Conservation (phyloP, 2,797 vertebrate genomes). For the Coregonus sp. region DNA sequence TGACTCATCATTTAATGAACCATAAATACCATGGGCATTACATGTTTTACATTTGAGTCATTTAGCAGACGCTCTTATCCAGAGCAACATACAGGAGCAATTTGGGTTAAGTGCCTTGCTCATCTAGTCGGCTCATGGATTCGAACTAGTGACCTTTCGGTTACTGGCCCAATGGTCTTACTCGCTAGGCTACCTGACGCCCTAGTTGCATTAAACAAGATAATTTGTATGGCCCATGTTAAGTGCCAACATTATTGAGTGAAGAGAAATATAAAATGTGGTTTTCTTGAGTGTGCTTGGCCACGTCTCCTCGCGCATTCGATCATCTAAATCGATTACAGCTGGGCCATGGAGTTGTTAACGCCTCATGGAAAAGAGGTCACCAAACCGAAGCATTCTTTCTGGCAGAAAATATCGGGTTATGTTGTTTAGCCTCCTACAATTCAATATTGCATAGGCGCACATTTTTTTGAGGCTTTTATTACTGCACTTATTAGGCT, state of each 20-base stretch:
- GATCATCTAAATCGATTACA: constrained; percentile 3
- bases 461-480: background rate
- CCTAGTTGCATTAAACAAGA: no score
- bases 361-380: background rate
- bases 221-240: background rate
- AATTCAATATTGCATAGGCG: background rate
- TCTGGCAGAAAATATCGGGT: background rate
- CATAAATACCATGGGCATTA: background rate
- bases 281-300: no score
- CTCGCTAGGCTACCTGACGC: no score
- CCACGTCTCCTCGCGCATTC: background rate
- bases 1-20: constrained; percentile 11
- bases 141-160: no score
- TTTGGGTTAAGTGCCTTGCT: no score
- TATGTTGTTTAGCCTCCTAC: background rate
- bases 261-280: background rate
- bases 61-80: no score
- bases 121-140: no score
- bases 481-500: constrained; percentile 4
- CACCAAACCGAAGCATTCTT: background rate
- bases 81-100: no score
- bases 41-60: no score
- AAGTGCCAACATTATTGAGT: background rate
- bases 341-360: background rate
- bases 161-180: no score